Base-by-base conservation (phyloP, 2,888 invertebrate species). In the Drosophila colorata region DNA sequence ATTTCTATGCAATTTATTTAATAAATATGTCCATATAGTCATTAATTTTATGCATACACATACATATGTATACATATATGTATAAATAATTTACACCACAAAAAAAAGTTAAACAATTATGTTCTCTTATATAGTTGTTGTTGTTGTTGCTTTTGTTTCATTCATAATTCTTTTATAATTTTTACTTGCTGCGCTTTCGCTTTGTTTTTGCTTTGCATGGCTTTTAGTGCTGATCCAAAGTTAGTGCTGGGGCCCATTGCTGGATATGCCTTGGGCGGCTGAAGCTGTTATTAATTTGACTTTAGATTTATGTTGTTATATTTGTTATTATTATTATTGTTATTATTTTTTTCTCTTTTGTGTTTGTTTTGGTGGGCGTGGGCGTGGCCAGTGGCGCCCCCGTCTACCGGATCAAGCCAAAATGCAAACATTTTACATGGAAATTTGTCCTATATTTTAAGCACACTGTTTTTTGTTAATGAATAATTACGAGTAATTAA, bases 21-120 rank as follows among this genome's bases (percentile, higher is more conserved):
- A 80, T 87, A 87, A 76, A 85, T 87, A 83, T 78, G 69, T 74
- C 28, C 55, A 85, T 84, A 70, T 80, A 80, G 57, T 65, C 74
- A 74, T 83, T 73, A 69, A 60, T 60, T 44, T 49, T 70, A 58
- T 73, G 56, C 41, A 69, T 67, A 69, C 58, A 68, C 49, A 58
- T 72, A 41, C 53, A 56, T 58, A 57, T 52, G 41, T 49, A 38
- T 57, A 33, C 13, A 33, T 33, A 43, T 51, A 55, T 49, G 55
- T 46, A 48, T 59, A 35, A 53, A 59, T 56, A 69, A 68, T 68
- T 16, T 68, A 68, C 58, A 68, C 31, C 63, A 49, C 48, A 20
- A 57, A 66, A 65, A 56, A 47, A 56, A 47, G 25, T 31, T 44
- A 40, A 55, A 66, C 43, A 44, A 66, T 66, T 67, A 48, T 38